Evolutionary conservation across 2,113 vertebrate species (phyloP).

Genomic region (Noturus placidus): DNA sequence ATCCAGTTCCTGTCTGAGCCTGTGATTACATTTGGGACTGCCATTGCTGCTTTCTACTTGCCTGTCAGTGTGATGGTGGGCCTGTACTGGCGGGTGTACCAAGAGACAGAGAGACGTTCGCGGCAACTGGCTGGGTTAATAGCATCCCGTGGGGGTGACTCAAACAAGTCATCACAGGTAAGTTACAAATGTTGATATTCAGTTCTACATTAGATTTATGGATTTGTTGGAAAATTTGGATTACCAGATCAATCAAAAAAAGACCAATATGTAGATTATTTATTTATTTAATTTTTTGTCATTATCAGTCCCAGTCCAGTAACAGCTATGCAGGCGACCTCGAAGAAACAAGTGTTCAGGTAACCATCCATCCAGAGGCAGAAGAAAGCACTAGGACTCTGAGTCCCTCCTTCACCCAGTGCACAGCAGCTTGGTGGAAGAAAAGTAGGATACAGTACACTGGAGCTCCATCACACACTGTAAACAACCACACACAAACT

Average conservation of each 20-base stretch:
- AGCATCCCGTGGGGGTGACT: conserved; percentile 1
- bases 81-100: conserved; percentile 52
- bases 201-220: neutral
- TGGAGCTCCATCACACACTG: neutral
- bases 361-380: neutral
- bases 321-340: neutral
- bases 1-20: conserved; percentile 52
- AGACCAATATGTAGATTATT: neutral
- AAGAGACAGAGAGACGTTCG: conserved; percentile 51
- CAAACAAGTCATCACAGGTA: conserved; percentile 43
- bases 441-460: conserved; percentile 23
- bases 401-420: conserved; percentile 36
- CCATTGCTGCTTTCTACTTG: conserved; percentile 53
- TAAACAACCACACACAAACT: conserved; percentile 3
- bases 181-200: neutral
- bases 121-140: conserved; percentile 45
- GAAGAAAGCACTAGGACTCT: neutral
- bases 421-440: conserved; percentile 43
- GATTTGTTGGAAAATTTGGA: neutral
- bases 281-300: neutral
- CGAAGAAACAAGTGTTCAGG: conserved; percentile 14
- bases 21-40: conserved; percentile 53
- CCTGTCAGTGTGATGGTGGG: conserved; percentile 52
- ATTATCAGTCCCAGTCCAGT: conserved; percentile 32
- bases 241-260: neutral